These are phyloP conservation scores for Danionella dracula DNA, from an alignment of 2,797 vertebrate genomes.

Conservation along the genomic window DNA sequence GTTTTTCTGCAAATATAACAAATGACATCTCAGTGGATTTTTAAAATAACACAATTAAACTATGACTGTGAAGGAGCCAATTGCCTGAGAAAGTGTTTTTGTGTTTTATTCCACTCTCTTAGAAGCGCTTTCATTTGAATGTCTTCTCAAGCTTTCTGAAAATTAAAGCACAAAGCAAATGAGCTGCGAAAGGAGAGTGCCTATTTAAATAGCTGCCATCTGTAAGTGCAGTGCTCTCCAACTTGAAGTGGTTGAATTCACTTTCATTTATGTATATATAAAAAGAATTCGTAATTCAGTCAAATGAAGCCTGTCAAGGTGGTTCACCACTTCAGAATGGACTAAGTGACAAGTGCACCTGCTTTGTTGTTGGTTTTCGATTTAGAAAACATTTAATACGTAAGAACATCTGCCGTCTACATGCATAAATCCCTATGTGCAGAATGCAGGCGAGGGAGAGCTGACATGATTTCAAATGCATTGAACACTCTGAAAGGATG, in stretches of 20 bases:
- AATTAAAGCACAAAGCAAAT: constrained; percentile 21
- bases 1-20: constrained; percentile 20
- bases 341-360: not conserved
- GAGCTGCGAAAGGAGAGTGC: constrained; percentile 9
- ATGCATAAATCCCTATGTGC: not conserved
- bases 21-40: not conserved
- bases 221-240: not conserved
- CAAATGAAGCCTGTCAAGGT: constrained; percentile 4
- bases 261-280: not conserved
- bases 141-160: constrained; percentile 1
- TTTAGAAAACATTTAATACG: not conserved
- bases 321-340: not conserved
- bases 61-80: constrained; percentile 8
- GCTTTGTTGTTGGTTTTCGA: not conserved
- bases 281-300: constrained; percentile 13
- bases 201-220: constrained; percentile 25
- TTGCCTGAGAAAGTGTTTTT: constrained; percentile 25
- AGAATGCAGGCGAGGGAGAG: not conserved
- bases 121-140: constrained; percentile 14
- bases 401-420: constrained; percentile 8
- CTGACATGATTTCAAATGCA: not conserved
- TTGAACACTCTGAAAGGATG: not conserved
- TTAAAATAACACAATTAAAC: not conserved
- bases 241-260: not conserved
- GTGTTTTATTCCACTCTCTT: constrained; percentile 9